phyloP scores from a whole-genome alignment of 2,888 invertebrate genomes.

The Cryptocephalus primarius region DNA sequence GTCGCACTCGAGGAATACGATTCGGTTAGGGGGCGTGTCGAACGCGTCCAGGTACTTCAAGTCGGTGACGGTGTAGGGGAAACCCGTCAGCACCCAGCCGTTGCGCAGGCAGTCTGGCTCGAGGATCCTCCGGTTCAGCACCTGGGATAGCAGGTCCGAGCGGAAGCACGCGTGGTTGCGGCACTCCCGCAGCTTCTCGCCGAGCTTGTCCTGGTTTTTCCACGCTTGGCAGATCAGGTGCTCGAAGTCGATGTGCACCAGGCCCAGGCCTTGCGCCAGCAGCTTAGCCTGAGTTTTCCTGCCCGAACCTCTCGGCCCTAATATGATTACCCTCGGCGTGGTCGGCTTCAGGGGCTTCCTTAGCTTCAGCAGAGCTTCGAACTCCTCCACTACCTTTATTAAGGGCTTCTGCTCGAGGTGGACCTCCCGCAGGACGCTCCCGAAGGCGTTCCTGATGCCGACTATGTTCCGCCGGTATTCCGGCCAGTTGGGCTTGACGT shows the following conservation, averaged over 20 bases:
- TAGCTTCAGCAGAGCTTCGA: constrained; percentile 29
- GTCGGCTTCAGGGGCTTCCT: constrained; percentile 38
- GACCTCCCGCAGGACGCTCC: constrained; percentile 19
- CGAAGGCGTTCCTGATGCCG: constrained; percentile 32
- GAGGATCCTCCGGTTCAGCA: constrained; percentile 37
- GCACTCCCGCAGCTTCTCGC: constrained; percentile 26
- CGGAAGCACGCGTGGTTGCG: constrained; percentile 30
- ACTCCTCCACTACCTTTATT: constrained; percentile 31
- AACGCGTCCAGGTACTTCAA: constrained; percentile 48
- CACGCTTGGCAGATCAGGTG: constrained; percentile 42
- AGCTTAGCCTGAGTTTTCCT: constrained; percentile 43
- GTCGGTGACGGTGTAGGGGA: constrained; percentile 45
- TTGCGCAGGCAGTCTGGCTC: constrained; percentile 45
- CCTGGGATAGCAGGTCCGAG: constrained; percentile 29
- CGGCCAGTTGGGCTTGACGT: constrained; percentile 29
- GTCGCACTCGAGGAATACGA: constrained; percentile 34
- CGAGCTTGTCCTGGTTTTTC: constrained; percentile 29
- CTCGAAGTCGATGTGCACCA: constrained; percentile 48
- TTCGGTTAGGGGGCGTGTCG: constrained; percentile 49
- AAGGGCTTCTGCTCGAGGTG: constrained; percentile 5
- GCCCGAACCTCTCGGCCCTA: constrained; percentile 51
- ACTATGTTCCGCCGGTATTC: constrained; percentile 28
- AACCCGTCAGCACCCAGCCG: constrained; percentile 55
- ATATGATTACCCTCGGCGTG: constrained; percentile 46
- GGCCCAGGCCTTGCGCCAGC: constrained; percentile 42